Evolutionary conservation across 2,113 vertebrate species (phyloP).

Genomic region (Emberiza fucata): DNA sequence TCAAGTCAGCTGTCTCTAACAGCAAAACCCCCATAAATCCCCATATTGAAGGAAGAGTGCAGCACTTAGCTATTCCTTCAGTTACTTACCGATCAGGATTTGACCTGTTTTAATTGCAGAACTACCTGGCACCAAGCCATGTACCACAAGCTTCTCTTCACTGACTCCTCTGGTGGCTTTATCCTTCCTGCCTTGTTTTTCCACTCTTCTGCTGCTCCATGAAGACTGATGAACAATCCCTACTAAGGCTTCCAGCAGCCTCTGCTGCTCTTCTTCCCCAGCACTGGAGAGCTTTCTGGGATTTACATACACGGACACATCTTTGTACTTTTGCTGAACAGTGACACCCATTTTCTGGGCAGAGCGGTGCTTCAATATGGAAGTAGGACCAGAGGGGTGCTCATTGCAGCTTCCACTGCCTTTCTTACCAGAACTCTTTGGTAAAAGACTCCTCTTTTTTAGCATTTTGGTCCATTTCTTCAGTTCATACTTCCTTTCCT

Average conservation of each 20-base stretch:
- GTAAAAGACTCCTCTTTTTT: slow-evolving; percentile 76
- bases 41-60: neutral
- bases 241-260: slow-evolving; percentile 85
- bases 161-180: neutral
- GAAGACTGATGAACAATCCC: slow-evolving; percentile 86
- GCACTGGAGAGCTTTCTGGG: slow-evolving; percentile 79
- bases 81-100: slow-evolving; percentile 87
- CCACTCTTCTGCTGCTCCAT: slow-evolving; percentile 72
- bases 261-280: slow-evolving; percentile 72
- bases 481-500: slow-evolving; percentile 78
- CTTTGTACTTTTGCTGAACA: slow-evolving; percentile 81
- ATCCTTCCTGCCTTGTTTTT: slow-evolving; percentile 52
- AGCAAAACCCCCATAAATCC: neutral
- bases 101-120: slow-evolving; percentile 87
- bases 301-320: slow-evolving; percentile 87
- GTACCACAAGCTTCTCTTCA: slow-evolving; percentile 83
- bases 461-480: slow-evolving; percentile 85
- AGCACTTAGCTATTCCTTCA: neutral
- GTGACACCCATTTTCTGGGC: slow-evolving; percentile 69
- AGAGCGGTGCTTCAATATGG: slow-evolving; percentile 87
- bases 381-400: slow-evolving; percentile 72
- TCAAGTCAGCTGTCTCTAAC: neutral
- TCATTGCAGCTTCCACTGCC: slow-evolving; percentile 16
- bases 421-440: slow-evolving; percentile 67
- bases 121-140: slow-evolving; percentile 87